A percentile compares a stretch with the other conserved stretches of the same genome.
phyloP scores from a whole-genome alignment of 2,888 invertebrate species.

The Sinhomidia bicolor region DNA sequence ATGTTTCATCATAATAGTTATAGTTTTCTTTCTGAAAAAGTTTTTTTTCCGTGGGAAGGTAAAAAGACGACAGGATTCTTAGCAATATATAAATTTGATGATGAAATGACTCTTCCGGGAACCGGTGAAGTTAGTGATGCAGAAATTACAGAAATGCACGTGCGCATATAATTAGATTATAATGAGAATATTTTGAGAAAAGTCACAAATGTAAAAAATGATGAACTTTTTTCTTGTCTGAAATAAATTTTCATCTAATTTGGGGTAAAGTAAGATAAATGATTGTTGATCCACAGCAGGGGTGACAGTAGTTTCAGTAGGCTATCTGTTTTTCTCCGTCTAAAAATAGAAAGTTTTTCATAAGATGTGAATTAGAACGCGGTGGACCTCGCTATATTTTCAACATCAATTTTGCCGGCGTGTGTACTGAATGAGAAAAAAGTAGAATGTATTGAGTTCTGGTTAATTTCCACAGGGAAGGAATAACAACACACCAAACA shows the following conservation, averaged over 20 bases:
- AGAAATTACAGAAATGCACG: background rate
- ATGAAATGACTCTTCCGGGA: background rate
- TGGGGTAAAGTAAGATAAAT: slow-evolving; percentile 41
- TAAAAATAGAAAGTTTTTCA: slow-evolving; percentile 21
- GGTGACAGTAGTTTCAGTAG: no score
- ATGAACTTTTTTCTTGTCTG: background rate
- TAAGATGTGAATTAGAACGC: background rate
- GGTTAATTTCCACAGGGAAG: slow-evolving; percentile 29
- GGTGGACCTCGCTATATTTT: background rate
- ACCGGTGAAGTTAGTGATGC: background rate
- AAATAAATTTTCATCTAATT: background rate
- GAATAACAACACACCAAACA: background rate
- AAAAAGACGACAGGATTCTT: background rate
- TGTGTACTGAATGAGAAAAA: background rate
- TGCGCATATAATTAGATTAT: slow-evolving; percentile 32
- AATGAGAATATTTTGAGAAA: background rate
- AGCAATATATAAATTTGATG: background rate
- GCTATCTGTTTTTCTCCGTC: background rate
- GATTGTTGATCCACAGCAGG: no score
- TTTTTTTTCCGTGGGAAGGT: background rate
- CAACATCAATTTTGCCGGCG: background rate
- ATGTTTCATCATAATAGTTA: background rate
- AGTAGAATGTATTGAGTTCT: slow-evolving; percentile 5
- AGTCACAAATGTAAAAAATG: background rate
- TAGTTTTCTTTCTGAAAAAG: background rate